Conservation (phyloP, 1,140 invertebrate species). For the Scaptodrosophila lebanonensis region DNA sequence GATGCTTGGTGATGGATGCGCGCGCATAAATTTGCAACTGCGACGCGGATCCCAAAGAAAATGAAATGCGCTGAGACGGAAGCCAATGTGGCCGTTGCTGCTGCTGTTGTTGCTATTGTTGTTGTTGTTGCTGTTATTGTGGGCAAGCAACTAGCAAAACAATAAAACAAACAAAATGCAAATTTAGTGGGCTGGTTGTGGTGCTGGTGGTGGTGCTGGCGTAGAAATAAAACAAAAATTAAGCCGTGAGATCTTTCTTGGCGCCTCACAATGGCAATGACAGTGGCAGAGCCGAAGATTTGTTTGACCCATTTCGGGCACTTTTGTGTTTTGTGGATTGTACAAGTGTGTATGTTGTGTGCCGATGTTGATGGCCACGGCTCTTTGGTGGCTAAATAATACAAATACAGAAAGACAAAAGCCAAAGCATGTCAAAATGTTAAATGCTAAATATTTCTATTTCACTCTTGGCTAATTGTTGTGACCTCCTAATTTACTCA, state of each 20-base stretch:
- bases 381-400: neutral
- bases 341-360: conserved; percentile 49
- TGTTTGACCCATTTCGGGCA: conserved; percentile 69
- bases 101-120: too few species aligned
- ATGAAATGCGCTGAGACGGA: conserved; percentile 42
- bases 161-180: conserved; percentile 74
- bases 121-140: too few species aligned
- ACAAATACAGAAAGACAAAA: conserved; percentile 18
- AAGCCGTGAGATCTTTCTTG: conserved; percentile 70
- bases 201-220: conserved; percentile 25
- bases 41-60: conserved; percentile 19
- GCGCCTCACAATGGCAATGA: conserved; percentile 25
- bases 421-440: conserved; percentile 61
- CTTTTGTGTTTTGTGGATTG: too few species aligned
- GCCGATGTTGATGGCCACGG: too few species aligned
- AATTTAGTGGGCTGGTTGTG: conserved; percentile 31
- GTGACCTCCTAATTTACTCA: conserved; percentile 77
- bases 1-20: conserved; percentile 28
- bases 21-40: conserved; percentile 50
- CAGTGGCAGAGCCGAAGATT: conserved; percentile 44
- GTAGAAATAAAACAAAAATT: conserved; percentile 66
- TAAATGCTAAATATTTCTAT: conserved; percentile 63
- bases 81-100: conserved; percentile 1
- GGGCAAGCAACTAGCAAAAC: conserved; percentile 31
- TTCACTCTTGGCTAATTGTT: conserved; percentile 77